These are phyloP conservation scores for Aleiodes testaceus DNA, from an alignment of 2,888 invertebrate genomes.

Conservation along the genomic window DNA sequence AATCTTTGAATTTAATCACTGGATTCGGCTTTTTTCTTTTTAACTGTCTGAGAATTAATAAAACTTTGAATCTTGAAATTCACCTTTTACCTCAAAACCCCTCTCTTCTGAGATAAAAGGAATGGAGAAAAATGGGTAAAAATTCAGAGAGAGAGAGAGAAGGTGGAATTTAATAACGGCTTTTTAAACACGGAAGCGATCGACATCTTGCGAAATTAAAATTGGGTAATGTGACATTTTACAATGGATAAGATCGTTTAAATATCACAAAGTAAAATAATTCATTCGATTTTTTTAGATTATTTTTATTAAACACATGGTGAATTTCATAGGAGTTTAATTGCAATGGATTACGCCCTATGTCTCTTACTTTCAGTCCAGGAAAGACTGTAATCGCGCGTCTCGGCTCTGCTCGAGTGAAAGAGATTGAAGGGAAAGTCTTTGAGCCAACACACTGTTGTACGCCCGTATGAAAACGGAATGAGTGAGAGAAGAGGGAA, in stretches of 20 bases:
- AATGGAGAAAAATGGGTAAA: not conserved
- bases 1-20: too few relatives aligned
- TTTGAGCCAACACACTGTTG: constrained; percentile 22
- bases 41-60: not conserved
- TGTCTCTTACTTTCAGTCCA: constrained; percentile 28
- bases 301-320: too few relatives aligned
- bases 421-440: constrained; percentile 47
- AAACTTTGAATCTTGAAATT: constrained; percentile 19
- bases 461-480: constrained; percentile 8
- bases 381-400: constrained; percentile 23
- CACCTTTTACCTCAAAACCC: constrained; percentile 19
- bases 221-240: constrained; percentile 56
- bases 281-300: too few relatives aligned
- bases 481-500: not conserved
- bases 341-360: constrained; percentile 22
- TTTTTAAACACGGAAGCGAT: constrained; percentile 58
- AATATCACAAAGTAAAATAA: too few relatives aligned
- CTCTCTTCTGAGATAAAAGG: not conserved
- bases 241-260: too few relatives aligned
- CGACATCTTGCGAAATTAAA: constrained; percentile 58
- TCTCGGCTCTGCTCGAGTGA: constrained; percentile 36
- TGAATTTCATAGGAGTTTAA: not conserved
- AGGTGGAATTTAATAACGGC: constrained; percentile 53
- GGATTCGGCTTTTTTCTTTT: constrained; percentile 47
- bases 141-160: constrained; percentile 4